phyloP scores from a whole-genome alignment of 2,888 invertebrate genomes.

The Scaeva pyrastri region DNA sequence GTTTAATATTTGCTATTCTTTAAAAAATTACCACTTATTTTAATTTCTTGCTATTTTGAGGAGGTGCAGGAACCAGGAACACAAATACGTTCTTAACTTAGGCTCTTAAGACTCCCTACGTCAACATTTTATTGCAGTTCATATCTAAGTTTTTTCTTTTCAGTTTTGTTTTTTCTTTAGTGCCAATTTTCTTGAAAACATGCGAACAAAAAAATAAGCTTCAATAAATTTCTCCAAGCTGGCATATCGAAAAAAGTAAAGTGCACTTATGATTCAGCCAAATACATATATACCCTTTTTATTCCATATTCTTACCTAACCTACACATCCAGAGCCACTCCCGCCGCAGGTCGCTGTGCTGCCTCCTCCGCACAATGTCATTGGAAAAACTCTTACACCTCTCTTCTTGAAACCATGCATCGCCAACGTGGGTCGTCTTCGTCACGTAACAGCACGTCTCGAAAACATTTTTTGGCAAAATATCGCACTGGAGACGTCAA shows the following conservation, averaged over 20 bases:
- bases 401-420: constrained; percentile 13
- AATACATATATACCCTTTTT: not conserved
- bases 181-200: constrained; percentile 66
- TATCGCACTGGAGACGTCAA: constrained; percentile 61
- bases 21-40: too few species aligned
- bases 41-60: too few species aligned
- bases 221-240: constrained; percentile 56
- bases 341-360: too few species aligned
- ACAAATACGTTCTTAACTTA: too few species aligned
- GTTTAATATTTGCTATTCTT: too few species aligned
- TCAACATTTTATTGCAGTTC: constrained; percentile 70
- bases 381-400: constrained; percentile 40
- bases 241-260: constrained; percentile 54
- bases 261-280: constrained; percentile 71
- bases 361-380: constrained; percentile 40
- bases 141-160: constrained; percentile 42
- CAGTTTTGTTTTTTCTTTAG: constrained; percentile 16
- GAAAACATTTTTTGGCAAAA: constrained; percentile 68
- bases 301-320: not conserved
- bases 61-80: too few species aligned
- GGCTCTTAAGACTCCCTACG: too few species aligned
- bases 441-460: constrained; percentile 67
- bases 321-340: not conserved
- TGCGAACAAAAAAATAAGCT: constrained; percentile 51
- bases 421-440: constrained; percentile 20